These are phyloP conservation scores for Hirundichthys speculiger DNA, from an alignment of 2,113 vertebrate genomes.

Conservation along the genomic window DNA sequence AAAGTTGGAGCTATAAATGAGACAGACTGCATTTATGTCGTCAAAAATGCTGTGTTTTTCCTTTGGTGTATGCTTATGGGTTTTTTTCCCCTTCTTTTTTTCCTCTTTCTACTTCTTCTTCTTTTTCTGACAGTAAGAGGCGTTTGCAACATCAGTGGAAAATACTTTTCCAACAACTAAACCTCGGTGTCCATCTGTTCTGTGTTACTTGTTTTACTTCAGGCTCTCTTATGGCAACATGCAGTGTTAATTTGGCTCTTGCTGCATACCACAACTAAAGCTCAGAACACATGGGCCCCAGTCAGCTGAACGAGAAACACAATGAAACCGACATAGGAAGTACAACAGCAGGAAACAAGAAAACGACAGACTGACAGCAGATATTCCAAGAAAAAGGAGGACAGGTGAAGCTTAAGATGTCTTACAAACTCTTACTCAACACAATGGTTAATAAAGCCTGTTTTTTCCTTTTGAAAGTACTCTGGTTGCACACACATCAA, in stretches of 20 bases:
- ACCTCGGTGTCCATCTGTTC: conserved; percentile 77
- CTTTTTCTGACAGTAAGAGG: conserved; percentile 37
- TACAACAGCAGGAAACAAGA: conserved; percentile 29
- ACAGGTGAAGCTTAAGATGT: background rate
- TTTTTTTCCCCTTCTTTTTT: too few relatives aligned
- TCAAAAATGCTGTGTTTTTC: conserved; percentile 19
- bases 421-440: background rate
- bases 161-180: conserved; percentile 70
- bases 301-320: conserved; percentile 57
- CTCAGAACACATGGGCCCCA: conserved; percentile 59
- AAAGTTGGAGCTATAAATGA: too few relatives aligned
- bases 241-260: conserved; percentile 71
- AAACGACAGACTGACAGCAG: conserved; percentile 12
- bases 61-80: conserved; percentile 1
- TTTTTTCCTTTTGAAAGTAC: background rate
- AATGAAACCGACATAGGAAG: conserved; percentile 43
- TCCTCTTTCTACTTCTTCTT: background rate
- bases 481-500: background rate
- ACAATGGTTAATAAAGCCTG: too few relatives aligned
- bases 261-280: conserved; percentile 66
- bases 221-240: conserved; percentile 70
- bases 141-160: conserved; percentile 72
- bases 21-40: background rate
- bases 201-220: conserved; percentile 67
- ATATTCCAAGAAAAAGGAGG: conserved; percentile 9